Evolutionary conservation across 2,113 vertebrate genomes (phyloP), one percentile per base, ranked within the genome.

Genomic region (Anguilla rostrata): DNA sequence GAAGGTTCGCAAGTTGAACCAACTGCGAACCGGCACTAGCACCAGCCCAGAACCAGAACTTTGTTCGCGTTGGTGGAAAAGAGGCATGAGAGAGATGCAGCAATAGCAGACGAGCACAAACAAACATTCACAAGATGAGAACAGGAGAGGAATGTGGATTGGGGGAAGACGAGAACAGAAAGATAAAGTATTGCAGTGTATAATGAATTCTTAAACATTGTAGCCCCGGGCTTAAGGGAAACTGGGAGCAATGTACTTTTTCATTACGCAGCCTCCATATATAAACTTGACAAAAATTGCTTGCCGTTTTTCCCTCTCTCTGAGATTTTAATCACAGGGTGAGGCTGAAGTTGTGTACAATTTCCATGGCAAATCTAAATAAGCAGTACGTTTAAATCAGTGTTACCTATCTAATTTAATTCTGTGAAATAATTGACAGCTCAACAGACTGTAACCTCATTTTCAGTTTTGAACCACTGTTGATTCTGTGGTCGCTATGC

Each of bases 371-470:
- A 26, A 66, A 66, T 20, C 60, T 66, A 75, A 75, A n/a, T 75
- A 34, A 75, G 71, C 26, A 75, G 71, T 34, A 26, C 0, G 11
- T 75, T 34, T 75, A 75, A 75, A 75, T 75, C n/a, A 34, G 11
- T 2, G 71, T 75, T 34, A 12, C 26, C 20, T 66, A 26, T 66
- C 18, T 66, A 75, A 75, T 75, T 29, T 7, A 29, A 75, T 75
- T 75, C 71, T 29, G 71, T 75, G 71, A 75, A 75, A 75, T 75
- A 75, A 29, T 75, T n/a, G n/a, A 75, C n/a, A 34, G 71, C 71
- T 75, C 2, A 14, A 34, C 22, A n/a, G 6, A 1, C 66, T 12
- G 34, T 75, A 26, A 66, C 20, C 3, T 26, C 3, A 6, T 22
- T 66, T 66, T 20, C 0, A 3, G 8, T 66, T 66, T 66, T 66